Evolutionary conservation across 1,140 invertebrate genomes (phyloP), one percentile per base, ranked within the genome.

Genomic region (Elymnias hypermnestra): DNA sequence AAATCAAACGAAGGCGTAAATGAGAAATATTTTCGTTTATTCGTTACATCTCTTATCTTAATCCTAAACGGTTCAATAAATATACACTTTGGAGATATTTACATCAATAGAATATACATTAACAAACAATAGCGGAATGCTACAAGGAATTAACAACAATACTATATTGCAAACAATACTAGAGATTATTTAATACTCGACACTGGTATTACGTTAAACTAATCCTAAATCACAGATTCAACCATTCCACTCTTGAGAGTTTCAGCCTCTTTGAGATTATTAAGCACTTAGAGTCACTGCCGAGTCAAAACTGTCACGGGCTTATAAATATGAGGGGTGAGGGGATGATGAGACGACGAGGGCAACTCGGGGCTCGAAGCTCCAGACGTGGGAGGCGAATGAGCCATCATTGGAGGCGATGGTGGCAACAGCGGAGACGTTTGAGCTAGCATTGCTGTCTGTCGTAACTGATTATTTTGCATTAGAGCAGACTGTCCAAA

Each of bases 21-120:
- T 56, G 51, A 64, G 66, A 58, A 64, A 71, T 68, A 72, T 3
- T 43, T 61, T 66, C 55, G 59, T 73, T 79, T 68, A 68, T 72
- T 78, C 39, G 63, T 71, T 65, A 75, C 65, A 72, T 59, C 56
- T 64, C 53, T 67, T 48, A 55, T 51, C 63, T 65, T 78, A 73
- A 68, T 37, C 39, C 57, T 73, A 69, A 56, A 63, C 68, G 41
- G 44, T 74, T n/a, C 52, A 79, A 81, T 84, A 82, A 79, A 82
- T 83, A 72, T 81, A 83, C 72, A 76, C 68, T 75, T 81, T 78
- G 57, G 72, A 68, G 40, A 38, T 81, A 82, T 76, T 71, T 81
- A 79, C 75, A 83, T 53, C 55, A 37, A 69, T 61, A 54, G 39
- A 63, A 53, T 57, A 56, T 59, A 58, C 46, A 63, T 42, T 43